Evolutionary conservation across 2,113 vertebrate genomes (phyloP), one percentile per base, ranked within the genome.

Genomic region (Caretta caretta): DNA sequence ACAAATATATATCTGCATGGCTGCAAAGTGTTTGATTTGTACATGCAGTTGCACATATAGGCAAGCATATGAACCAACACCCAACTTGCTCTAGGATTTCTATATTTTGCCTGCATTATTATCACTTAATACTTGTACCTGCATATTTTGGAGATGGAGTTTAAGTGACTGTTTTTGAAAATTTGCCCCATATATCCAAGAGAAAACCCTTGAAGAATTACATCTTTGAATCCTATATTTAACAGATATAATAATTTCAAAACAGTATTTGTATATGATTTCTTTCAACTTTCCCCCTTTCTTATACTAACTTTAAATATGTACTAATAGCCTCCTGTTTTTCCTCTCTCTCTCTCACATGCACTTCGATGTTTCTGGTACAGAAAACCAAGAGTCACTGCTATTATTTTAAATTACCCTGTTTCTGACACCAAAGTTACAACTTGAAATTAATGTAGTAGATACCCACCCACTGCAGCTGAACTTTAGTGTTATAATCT

Each of bases 391-490:
- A 48, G 38, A 95, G 89, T 54, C 42, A 86, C 13, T 92, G 54
- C 12, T 86, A 7, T 72, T 5, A 42, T 69, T 25, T 89, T 88
- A 75, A 90, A n/a, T 83, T n/a, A 90, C 92, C 84, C n/a, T 95
- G 56, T 17, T 65, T 20, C 53, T 88, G 84, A 86, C 27, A 95
- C 25, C 27, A 90, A 96, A 96, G 91, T 86, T 62, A 87, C 83
- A 93, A 81, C 50, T 57, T 86, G 16, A 90, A 92, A 94, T 92
- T 78, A 92, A 89, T 86, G 54, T 49, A 81, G 1, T 24, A 90
- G 85, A 84, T 81, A 69, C 25, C 88, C 95, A 94, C 87, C 82
- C 86, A 51, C 86, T 93, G 49, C 89, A 91, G 78, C n/a, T 90
- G 48, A 90, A 78, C 93, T 88, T 80, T 38, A 72, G 80, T 78